These are phyloP conservation scores for Epirrhoe alternata DNA, from an alignment of 2,888 invertebrate species.

Conservation along the genomic window DNA sequence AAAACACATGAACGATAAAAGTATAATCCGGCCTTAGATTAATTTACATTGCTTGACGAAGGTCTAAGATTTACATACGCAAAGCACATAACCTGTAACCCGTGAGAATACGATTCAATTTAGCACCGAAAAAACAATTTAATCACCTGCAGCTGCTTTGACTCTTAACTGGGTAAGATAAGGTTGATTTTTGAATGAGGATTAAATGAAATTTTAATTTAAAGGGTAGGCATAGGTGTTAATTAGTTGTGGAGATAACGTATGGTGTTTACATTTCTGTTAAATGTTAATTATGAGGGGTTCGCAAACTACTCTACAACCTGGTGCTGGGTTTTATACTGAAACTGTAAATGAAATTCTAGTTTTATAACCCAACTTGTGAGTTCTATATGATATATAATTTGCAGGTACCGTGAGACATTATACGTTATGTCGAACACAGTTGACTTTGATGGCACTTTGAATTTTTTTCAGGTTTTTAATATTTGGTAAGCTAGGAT, in stretches of 20 bases:
- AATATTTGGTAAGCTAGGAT: no score
- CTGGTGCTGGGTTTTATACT: neutral
- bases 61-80: constrained; percentile 29
- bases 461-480: no score
- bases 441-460: no score
- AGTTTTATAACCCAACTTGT: neutral
- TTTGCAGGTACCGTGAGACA: no score
- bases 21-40: constrained; percentile 34
- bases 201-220: constrained; percentile 18
- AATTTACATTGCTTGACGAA: constrained; percentile 54
- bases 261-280: constrained; percentile 45
- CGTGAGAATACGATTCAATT: constrained; percentile 2
- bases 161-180: constrained; percentile 21
- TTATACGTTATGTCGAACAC: no score
- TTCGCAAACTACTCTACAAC: constrained; percentile 10
- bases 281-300: constrained; percentile 32
- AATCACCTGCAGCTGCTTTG: neutral
- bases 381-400: neutral
- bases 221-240: constrained; percentile 51
- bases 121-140: constrained; percentile 7
- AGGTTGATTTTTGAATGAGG: constrained; percentile 19
- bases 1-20: neutral
- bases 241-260: constrained; percentile 53
- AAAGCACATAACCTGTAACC: constrained; percentile 4
- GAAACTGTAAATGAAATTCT: neutral